phyloP scores from a whole-genome alignment of 2,888 invertebrate species.

The Pedicia rivosa region DNA sequence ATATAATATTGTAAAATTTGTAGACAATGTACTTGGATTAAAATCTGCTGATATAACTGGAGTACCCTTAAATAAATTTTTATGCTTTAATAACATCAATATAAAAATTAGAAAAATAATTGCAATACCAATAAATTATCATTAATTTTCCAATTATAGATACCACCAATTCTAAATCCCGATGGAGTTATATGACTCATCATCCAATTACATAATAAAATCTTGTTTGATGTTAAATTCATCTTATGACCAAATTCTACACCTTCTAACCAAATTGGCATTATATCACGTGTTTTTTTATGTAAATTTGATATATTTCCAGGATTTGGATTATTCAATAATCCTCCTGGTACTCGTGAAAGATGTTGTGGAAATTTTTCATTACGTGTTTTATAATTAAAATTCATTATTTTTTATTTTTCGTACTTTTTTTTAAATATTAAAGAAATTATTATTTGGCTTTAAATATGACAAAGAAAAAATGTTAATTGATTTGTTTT shows the following conservation, averaged over 20 bases:
- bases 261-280: constrained; percentile 27
- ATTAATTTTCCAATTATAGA: constrained; percentile 19
- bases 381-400: no score
- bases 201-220: constrained; percentile 21
- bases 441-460: no score
- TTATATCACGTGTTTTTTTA: constrained; percentile 24
- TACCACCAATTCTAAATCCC: constrained; percentile 27
- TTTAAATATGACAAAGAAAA: no score
- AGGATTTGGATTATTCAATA: no score
- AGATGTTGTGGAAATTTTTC: no score
- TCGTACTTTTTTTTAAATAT: no score
- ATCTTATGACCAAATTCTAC: constrained; percentile 22
- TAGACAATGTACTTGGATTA: constrained; percentile 25
- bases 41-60: constrained; percentile 27
- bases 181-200: constrained; percentile 25
- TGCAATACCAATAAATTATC: constrained; percentile 24
- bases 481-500: no score
- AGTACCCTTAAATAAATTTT: constrained; percentile 21
- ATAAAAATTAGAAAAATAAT: no score
- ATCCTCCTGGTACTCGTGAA: no score
- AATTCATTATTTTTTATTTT: no score
- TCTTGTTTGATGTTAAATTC: constrained; percentile 23
- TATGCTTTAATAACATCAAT: no score
- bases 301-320: constrained; percentile 27
- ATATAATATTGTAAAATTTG: constrained; percentile 24